Conservation (phyloP, 2,888 invertebrate genomes). For the Coenonympha glycerion region DNA sequence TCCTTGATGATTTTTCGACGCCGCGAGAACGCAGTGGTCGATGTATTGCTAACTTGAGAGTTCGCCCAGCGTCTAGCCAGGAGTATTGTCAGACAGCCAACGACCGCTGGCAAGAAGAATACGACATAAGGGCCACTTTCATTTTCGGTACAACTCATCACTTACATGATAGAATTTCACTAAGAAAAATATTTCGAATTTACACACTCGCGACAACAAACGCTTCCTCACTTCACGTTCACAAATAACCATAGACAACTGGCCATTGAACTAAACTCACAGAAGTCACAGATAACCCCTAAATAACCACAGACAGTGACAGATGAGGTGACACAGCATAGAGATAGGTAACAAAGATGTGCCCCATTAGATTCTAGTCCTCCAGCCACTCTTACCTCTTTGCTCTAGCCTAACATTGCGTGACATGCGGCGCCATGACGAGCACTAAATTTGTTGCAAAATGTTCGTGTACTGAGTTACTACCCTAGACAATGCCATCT, state of each 20-base stretch:
- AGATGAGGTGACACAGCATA: too few species aligned
- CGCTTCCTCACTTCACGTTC: conserved; percentile 10
- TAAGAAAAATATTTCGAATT: conserved; percentile 48
- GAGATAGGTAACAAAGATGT: too few species aligned
- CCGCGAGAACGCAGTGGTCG: conserved; percentile 67
- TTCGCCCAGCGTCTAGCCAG: conserved; percentile 70
- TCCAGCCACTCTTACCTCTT: too few species aligned
- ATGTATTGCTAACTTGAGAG: conserved; percentile 62
- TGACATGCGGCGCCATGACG: too few species aligned
- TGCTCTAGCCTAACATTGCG: too few species aligned
- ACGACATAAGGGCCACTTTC: conserved; percentile 75
- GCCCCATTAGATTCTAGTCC: too few species aligned
- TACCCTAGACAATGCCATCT: too few species aligned
- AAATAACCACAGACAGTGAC: too few species aligned
- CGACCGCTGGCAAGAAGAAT: conserved; percentile 72
- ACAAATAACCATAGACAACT: conserved; percentile 3
- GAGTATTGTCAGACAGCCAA: conserved; percentile 72
- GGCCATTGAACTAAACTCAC: too few species aligned
- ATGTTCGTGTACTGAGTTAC: too few species aligned
- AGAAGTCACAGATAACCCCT: too few species aligned
- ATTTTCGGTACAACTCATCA: conserved; percentile 77
- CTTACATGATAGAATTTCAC: conserved; percentile 73
- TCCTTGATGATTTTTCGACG: conserved; percentile 73
- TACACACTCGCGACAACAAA: conserved; percentile 27
- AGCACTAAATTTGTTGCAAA: too few species aligned